Base-by-base conservation (phyloP, 2,113 vertebrate species). In the Phycodurus eques region DNA sequence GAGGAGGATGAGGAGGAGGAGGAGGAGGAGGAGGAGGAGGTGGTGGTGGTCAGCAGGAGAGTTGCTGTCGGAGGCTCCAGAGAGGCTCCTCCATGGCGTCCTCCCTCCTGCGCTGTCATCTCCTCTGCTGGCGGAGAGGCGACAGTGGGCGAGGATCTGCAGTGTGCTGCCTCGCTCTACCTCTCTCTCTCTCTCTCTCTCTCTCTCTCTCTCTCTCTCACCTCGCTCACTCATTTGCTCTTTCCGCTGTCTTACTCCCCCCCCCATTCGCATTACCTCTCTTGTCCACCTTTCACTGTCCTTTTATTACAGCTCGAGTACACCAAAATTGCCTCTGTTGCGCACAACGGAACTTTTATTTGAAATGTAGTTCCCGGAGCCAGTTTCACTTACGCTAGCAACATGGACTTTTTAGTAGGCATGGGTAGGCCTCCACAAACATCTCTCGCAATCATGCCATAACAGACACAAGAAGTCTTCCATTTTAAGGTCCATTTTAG, bases 61-160 rank as follows among this genome's bases (percentile, higher is more conserved):
- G 85, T 77, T 76, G 78, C 81, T 73, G 86, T 81, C 43, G 78
- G 81, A 85, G 56, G 82, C 33, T 54, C 14, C 73, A 20, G 78
- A 82, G 80, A 44, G 63, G 80, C 82, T 84, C 83, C 84, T 89
- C 88, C 90, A 90, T 91, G 77, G 71, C 77, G 62, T 74, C 76
- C 56, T 46, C 72, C 59, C 69, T 60, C 74, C 68, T 53, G 63
- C 43, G 63, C 79, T 71, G 73, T 67, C 87, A 88, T 84, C 84
- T 90, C 87, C 89, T 90, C 89, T 85, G 87, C 84, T 86, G 86
- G 87, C 85, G 90, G 90, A 91, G 89, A 87, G 83, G 89, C 90
- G 91, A 89, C 87, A 87, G 86, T 82, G 86, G 85, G 82, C 76
- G 86, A 83, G 86, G 75, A 87, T 89, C 89, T 91, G 88, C 90